phyloP scores from a whole-genome alignment of 2,113 vertebrate genomes.

The Struthio camelus region DNA sequence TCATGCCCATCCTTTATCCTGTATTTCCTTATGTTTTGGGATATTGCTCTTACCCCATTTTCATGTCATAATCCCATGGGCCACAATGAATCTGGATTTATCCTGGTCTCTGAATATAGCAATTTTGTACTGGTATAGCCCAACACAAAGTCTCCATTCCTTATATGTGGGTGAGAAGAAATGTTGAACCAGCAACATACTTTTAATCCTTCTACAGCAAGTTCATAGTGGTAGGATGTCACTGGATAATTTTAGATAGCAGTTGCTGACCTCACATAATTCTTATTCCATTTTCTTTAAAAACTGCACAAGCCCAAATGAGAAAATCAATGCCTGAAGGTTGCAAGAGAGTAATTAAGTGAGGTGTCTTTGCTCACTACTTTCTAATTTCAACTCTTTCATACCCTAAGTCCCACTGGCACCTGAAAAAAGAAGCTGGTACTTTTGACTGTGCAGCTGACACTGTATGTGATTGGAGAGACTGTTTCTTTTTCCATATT shows the following conservation, averaged over 20 bases:
- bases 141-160: neutral
- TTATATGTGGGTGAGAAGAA: neutral
- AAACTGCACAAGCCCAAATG: neutral
- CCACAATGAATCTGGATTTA: neutral
- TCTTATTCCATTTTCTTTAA: neutral
- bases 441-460: neutral
- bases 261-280: neutral
- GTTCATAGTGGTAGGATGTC: neutral
- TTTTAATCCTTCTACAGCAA: neutral
- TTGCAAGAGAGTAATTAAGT: slow-evolving; percentile 37
- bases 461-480: neutral
- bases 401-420: neutral
- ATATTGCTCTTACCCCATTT: neutral
- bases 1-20: neutral
- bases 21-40: neutral
- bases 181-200: neutral
- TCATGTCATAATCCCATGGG: neutral
- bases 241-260: neutral
- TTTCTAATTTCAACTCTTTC: slow-evolving; percentile 14
- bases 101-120: neutral
- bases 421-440: neutral
- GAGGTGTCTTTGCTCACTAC: neutral
- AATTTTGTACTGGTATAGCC: neutral
- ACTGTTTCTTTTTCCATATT: neutral
- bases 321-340: slow-evolving; percentile 29